phyloP scores from a whole-genome alignment of 1,140 invertebrate species.

The Gonioctena quinquepunctata region DNA sequence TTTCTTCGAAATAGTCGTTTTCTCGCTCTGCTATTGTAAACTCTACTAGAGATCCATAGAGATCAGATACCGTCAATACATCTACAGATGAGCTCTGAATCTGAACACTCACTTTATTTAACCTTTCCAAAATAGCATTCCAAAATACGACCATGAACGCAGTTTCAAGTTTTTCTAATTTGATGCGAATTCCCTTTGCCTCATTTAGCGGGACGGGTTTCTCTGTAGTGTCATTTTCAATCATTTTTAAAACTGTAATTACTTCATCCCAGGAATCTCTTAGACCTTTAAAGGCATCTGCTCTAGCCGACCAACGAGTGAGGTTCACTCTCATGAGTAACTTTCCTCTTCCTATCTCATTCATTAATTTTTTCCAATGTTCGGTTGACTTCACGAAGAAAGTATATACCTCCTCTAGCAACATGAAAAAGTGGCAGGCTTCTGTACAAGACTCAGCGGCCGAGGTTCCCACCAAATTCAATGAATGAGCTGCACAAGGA shows the following conservation, averaged over 20 bases:
- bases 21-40: too few relatives aligned
- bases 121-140: conserved; percentile 27
- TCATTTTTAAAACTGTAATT: too few relatives aligned
- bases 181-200: conserved; percentile 20
- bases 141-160: conserved; percentile 34
- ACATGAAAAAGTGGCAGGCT: not conserved
- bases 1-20: too few relatives aligned
- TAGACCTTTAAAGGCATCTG: too few relatives aligned
- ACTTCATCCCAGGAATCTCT: too few relatives aligned
- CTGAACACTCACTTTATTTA: conserved; percentile 37
- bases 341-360: too few relatives aligned
- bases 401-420: not conserved
- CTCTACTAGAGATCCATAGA: too few relatives aligned
- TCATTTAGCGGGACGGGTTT: too few relatives aligned
- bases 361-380: too few relatives aligned
- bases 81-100: conserved; percentile 32
- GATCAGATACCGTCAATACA: conserved; percentile 31
- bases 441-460: not conserved
- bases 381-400: not conserved
- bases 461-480: not conserved
- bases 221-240: too few relatives aligned
- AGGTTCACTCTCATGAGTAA: too few relatives aligned
- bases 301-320: too few relatives aligned
- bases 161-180: conserved; percentile 38
- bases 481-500: conserved; percentile 35